Evolutionary conservation across 2,888 invertebrate species (phyloP).

Genomic region (Amaurobius ferox): DNA sequence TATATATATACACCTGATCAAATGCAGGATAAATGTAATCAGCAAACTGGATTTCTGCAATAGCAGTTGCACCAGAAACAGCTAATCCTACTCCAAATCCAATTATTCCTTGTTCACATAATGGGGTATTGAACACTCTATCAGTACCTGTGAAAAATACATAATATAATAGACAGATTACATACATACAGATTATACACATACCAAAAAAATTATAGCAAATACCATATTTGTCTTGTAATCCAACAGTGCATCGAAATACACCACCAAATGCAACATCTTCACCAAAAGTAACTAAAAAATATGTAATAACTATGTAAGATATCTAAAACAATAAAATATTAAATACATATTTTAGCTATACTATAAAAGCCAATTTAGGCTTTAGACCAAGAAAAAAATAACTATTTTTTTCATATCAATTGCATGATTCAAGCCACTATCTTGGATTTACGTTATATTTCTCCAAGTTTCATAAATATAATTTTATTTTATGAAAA

Average conservation of each 20-base stretch:
- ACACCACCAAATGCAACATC: conserved; percentile 99
- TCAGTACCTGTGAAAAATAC: conserved; percentile 80
- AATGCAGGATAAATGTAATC: conserved; percentile 99
- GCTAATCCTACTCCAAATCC: conserved; percentile 98
- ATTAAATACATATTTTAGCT: no score
- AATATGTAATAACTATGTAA: no score
- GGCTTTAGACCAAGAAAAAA: no score
- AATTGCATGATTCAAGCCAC: no score
- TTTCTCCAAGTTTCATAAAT: no score
- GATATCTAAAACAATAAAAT: no score
- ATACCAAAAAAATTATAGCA: neutral
- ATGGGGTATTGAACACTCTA: conserved; percentile 97
- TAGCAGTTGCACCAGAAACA: conserved; percentile 92
- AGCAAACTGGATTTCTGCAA: conserved; percentile 99
- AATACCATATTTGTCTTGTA: conserved; percentile 93
- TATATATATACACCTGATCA: conserved; percentile 89
- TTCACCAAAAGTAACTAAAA: conserved; percentile 91
- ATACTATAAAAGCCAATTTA: no score
- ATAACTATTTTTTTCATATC: no score
- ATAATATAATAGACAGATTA: neutral
- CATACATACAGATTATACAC: neutral
- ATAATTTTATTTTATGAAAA: no score
- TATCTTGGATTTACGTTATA: no score
- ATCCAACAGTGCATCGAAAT: conserved; percentile 94
- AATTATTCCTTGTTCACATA: conserved; percentile 97